These are phyloP conservation scores for Mesorhabditis spiculigera DNA, from an alignment of 2,888 invertebrate species.

Conservation along the genomic window DNA sequence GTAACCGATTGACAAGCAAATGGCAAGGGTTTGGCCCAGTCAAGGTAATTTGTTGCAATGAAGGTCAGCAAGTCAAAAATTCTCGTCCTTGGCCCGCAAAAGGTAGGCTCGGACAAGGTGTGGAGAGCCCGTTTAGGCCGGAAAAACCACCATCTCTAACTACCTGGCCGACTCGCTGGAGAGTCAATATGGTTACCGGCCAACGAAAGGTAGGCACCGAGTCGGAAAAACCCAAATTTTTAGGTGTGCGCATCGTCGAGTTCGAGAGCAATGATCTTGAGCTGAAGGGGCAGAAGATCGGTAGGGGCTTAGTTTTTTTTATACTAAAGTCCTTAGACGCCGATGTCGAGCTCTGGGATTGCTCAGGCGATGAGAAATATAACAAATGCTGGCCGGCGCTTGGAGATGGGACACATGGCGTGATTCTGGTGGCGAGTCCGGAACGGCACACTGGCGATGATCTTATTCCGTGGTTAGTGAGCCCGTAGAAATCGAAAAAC, in stretches of 20 bases:
- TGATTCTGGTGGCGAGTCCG: conserved; percentile 71
- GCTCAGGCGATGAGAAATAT: conserved; percentile 30
- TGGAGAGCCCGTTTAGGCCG: neutral
- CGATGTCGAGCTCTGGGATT: conserved; percentile 68
- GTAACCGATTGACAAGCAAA: neutral
- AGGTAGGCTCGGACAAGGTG: neutral
- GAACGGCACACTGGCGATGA: conserved; percentile 55
- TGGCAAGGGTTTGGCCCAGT: neutral
- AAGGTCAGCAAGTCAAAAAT: neutral
- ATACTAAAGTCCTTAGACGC: conserved; percentile 60
- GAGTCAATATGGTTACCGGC: neutral
- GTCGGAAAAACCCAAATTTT: neutral
- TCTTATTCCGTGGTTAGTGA: conserved; percentile 41
- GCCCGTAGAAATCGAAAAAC: no score
- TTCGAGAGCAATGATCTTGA: conserved; percentile 3
- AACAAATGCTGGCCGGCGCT: conserved; percentile 74
- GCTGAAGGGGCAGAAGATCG: neutral
- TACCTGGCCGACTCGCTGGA: conserved; percentile 5
- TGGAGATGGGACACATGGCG: conserved; percentile 70
- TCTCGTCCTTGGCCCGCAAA: neutral
- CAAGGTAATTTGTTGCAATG: neutral
- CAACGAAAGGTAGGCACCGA: conserved; percentile 1
- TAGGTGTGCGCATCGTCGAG: neutral
- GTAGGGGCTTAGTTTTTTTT: neutral
- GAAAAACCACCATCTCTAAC: neutral